These are phyloP conservation scores for Chrysolina oricalcia DNA, from an alignment of 2,888 invertebrate species.

Conservation along the genomic window DNA sequence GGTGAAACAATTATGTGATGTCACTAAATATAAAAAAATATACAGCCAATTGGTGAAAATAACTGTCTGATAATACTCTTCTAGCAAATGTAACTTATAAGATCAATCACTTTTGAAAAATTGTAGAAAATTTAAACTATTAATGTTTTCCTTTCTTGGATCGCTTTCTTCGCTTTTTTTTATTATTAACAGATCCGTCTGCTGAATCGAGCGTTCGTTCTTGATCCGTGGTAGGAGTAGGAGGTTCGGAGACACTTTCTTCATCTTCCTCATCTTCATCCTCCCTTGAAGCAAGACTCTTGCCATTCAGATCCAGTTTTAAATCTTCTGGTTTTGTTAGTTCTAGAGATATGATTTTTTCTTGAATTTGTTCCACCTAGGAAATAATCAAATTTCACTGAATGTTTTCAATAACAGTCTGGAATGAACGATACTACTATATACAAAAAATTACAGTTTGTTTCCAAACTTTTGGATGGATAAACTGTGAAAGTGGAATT, in stretches of 20 bases:
- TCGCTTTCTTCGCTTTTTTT: constrained; percentile 74
- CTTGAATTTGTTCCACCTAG: constrained; percentile 92
- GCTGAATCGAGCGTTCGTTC: constrained; percentile 73
- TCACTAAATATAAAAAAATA: constrained; percentile 43
- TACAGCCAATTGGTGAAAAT: constrained; percentile 18
- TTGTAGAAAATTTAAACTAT: constrained; percentile 45
- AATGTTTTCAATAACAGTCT: neutral
- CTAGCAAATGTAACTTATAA: constrained; percentile 28
- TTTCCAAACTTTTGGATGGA: too few relatives aligned
- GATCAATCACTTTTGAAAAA: constrained; percentile 26
- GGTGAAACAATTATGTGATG: constrained; percentile 60
- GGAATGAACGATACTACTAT: too few relatives aligned
- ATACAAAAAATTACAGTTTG: too few relatives aligned
- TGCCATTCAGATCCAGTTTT: constrained; percentile 59
- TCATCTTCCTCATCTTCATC: constrained; percentile 73
- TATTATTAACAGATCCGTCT: constrained; percentile 66
- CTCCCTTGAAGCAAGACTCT: constrained; percentile 43
- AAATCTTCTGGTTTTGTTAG: constrained; percentile 74
- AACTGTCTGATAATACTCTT: constrained; percentile 15
- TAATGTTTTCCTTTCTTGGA: constrained; percentile 74
- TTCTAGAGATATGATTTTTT: constrained; percentile 93
- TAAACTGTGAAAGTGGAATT: too few relatives aligned
- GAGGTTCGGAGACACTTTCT: constrained; percentile 71
- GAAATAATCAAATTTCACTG: neutral
- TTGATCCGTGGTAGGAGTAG: constrained; percentile 75